A percentile compares a stretch with the other conserved stretches of the same genome.
Evolutionary conservation across 2,113 vertebrate species (phyloP).

Genomic region (Junco hyemalis): DNA sequence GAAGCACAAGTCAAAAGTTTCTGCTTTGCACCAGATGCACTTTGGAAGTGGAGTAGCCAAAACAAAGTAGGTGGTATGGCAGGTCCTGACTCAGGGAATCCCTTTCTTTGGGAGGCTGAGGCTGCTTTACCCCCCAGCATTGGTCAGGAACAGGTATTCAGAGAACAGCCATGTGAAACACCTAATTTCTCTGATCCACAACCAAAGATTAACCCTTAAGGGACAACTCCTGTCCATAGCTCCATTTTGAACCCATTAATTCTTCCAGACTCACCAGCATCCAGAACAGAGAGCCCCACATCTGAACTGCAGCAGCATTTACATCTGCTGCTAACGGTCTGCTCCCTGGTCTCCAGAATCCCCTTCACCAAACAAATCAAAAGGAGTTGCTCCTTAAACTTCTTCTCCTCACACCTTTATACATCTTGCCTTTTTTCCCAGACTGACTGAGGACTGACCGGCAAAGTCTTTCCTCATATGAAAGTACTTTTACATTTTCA

Average conservation of each 20-base stretch:
- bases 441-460: background rate
- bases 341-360: background rate
- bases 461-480: background rate
- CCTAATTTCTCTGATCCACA: background rate
- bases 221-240: background rate
- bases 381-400: background rate
- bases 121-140: background rate
- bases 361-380: background rate
- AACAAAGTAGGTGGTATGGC: background rate
- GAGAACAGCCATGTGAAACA: background rate
- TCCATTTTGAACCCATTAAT: background rate
- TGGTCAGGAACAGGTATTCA: background rate
- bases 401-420: background rate
- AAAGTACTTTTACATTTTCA: background rate
- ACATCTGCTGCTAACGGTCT: accelerated
- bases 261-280: background rate
- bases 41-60: background rate
- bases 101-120: background rate
- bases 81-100: background rate
- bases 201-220: background rate
- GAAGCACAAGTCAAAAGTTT: background rate
- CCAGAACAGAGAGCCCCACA: background rate
- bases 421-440: background rate
- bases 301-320: background rate
- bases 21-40: background rate